Base-by-base conservation (phyloP, 2,888 invertebrate genomes). In the Ellobium chinense region DNA sequence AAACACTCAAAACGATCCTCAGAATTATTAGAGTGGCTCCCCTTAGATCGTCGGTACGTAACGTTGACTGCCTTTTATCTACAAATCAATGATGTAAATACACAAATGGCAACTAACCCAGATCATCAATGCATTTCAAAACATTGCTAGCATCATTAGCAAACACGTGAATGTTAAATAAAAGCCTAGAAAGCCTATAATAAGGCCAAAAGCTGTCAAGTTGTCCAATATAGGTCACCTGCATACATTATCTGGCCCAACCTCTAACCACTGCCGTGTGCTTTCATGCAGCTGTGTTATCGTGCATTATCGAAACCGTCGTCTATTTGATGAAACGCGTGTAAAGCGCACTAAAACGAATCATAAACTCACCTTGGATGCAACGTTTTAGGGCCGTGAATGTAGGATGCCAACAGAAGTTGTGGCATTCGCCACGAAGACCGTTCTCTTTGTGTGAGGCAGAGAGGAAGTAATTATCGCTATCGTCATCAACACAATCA, bases 401-500 rank as follows among this genome's bases (percentile, higher is more conserved):
- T n/a, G 21, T 14, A n/a, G 7, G 18, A 5, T 27, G 36, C 24
- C 24, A 12, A 31, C 29, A 5, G n/a, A 37, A 66, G 27, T 5
- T 7, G 34, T 2, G 7, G 18, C 9, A 9, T 54, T 46, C 24
- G 34, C 7, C 9, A 1, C n/a, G 31, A 63, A 31, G 14, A 21
- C 21, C 66, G 18, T 66, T 63, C 27, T 60, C 72, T 72, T 79
- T 73, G 79, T 79, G 39, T 66, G n/a, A 37, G 37, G 29, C 58
- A 34, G 73, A 63, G 69, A 74, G 80, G 74, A 75, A 80, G 80
- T 80, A 80, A 81, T 83, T 81, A 79, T 78, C 83, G 72, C 81
- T 76, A 76, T 79, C 80, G 78, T 83, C 83, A 83, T 83, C 83
- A 83, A 70, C 80, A 66, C 78, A 81, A 81, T 81, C 81, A 83